Evolutionary conservation across 2,888 invertebrate genomes (phyloP), one percentile per base, ranked within the genome.

Genomic region (Diaphora mendica): DNA sequence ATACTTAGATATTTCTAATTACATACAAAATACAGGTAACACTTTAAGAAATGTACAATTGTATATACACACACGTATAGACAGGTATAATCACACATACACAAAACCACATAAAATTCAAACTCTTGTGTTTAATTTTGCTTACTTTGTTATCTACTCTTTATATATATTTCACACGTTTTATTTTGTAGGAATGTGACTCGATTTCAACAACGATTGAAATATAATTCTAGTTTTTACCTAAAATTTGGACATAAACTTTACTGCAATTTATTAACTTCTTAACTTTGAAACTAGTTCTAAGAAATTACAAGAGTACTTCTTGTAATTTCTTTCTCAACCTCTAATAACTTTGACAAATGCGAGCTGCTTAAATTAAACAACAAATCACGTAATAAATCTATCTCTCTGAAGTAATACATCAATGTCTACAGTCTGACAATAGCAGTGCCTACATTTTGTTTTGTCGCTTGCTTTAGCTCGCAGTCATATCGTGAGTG

Each of bases 401-500:
- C 70, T 64, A 67, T 70, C 67, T 72, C 62, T 44, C 55, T 70
- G 33, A 70, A 70, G 76, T 76, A 62, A 59, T 71, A 69, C 78
- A 78, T 77, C 74, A 75, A 71, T 78, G 82, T 78, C 78, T 77
- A 74, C 78, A 77, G 79, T 79, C 77, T 71, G 76, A 79, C 84
- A 82, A 82, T 84, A 76, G 75, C 62, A 44, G 72, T 77, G 73
- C 80, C 77, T 86, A 86, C 87, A 87, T 89, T 89, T 89, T 85
- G 85, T 88, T 89, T 87, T 81, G 80, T 86, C 76, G 83, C 80
- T 80, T 86, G 82, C 83, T 84, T 81, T 85, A 78, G 81, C 79
- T 78, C 80, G 78, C 85, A 87, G 87, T 91, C 90, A 92, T 92
- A 91, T 87, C 88, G 91, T 89, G 90, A 92, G 92, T 92, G 91